Base-by-base conservation (phyloP, 1,140 invertebrate species). In the Popillia japonica region DNA sequence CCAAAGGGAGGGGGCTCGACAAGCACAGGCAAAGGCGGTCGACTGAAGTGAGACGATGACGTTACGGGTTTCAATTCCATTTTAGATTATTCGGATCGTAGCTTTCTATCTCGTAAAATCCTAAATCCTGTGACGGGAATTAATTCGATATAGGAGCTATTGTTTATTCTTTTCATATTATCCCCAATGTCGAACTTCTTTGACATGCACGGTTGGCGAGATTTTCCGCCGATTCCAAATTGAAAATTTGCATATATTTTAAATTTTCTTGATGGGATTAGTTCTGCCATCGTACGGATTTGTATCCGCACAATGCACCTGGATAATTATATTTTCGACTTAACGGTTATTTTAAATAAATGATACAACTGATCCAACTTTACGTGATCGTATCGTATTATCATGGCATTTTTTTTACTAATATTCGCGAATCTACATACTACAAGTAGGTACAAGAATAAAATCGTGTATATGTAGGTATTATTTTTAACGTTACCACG, bases 51-150 rank as follows among this genome's bases (percentile, higher is more conserved):
- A 83, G 83, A 85, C n/a, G n/a, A n/a, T 85, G 82, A 84, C 83
- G 83, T 84, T 83, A 80, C 82, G 81, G 82, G 83, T 85, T 84
- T 84, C 83, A 83, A 84, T 84, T 84, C 84, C 83, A 84, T 85
- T 84, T 48, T 82, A 80, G 80, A 85, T 84, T 84, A 83, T 83
- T 79, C 80, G 83, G 82, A 83, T 84, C 83, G 83, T 76, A 82
- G 83, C 82, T 83, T 84, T 82, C 77, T 80, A 82, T 82, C 81
- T 82, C 80, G 80, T 77, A 78, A 81, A 81, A 82, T 80, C 79
- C 80, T 81, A 84, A 84, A 77, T 80, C 81, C 80, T 76, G 76
- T 81, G 78, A 79, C 81, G 75, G n/a, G 83, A 84, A 82, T 84
- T 82, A 84, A 84, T 85, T 84, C 81, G 81, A 84, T 84, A 83